phyloP scores from a whole-genome alignment of 2,797 vertebrate species.

The Clamator glandarius region DNA sequence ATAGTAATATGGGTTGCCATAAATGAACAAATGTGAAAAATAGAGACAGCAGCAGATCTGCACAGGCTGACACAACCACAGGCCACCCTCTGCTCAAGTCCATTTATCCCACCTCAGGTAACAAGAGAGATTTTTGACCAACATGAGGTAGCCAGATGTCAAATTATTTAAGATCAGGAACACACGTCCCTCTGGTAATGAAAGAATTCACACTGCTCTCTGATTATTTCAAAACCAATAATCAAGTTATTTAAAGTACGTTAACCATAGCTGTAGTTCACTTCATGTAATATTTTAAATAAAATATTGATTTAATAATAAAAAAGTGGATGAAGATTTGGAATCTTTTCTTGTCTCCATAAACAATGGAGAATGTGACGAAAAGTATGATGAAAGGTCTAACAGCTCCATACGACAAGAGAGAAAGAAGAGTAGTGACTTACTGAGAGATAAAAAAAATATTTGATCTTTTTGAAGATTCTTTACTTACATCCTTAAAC shows the following conservation, averaged over 20 bases:
- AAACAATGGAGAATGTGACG: background rate
- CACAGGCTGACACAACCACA: rapidly evolving
- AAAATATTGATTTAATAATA: background rate
- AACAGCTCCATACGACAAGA: background rate
- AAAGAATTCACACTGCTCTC: background rate
- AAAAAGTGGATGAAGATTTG: background rate
- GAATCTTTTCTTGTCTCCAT: background rate
- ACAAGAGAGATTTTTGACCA: background rate
- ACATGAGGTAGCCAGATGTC: background rate
- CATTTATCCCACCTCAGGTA: background rate
- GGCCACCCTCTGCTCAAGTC: background rate
- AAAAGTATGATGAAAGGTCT: background rate
- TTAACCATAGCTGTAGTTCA: background rate
- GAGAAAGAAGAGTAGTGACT: background rate
- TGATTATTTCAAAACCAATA: background rate
- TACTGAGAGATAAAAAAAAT: background rate
- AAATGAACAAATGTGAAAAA: background rate
- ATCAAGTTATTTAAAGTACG: background rate
- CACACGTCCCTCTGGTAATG: background rate
- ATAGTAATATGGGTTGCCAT: background rate
- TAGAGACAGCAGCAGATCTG: background rate
- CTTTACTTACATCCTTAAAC: background rate
- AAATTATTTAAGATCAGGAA: background rate
- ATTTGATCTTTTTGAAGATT: background rate
- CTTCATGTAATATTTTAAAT: background rate